phyloP scores from a whole-genome alignment of 2,113 vertebrate genomes.

The Brachirus orientalis region DNA sequence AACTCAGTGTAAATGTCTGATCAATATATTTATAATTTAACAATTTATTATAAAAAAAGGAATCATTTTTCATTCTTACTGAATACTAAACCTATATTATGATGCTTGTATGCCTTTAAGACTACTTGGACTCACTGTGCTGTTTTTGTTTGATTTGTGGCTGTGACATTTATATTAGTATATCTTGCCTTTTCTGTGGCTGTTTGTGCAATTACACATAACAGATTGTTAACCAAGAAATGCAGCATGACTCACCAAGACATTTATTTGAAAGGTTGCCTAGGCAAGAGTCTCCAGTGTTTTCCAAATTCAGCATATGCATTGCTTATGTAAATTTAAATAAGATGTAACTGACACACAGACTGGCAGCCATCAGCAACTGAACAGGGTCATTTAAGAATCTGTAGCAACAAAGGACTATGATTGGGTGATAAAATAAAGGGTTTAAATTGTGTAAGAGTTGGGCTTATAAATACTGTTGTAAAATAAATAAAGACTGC shows the following conservation, averaged over 20 bases:
- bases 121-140: not conserved
- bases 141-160: not conserved
- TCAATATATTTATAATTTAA: too few relatives aligned
- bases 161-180: slow-evolving; percentile 26
- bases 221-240: slow-evolving; percentile 35
- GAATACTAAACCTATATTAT: too few relatives aligned
- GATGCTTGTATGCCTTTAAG: slow-evolving; percentile 9
- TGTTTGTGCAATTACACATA: slow-evolving; percentile 18
- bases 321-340: slow-evolving; percentile 12
- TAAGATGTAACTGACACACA: not conserved
- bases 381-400: not conserved
- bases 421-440: not conserved
- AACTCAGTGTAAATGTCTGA: too few relatives aligned
- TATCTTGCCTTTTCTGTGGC: slow-evolving; percentile 11
- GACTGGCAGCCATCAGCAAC: not conserved
- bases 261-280: slow-evolving; percentile 28
- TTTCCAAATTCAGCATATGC: slow-evolving; percentile 21
- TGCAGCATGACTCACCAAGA: slow-evolving; percentile 38
- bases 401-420: not conserved
- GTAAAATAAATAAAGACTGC: too few relatives aligned
- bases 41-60: too few relatives aligned
- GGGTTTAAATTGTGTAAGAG: not conserved
- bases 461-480: too few relatives aligned
- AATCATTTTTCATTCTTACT: too few relatives aligned
- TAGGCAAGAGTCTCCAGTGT: slow-evolving; percentile 3